Percentiles rank a stretch among this genome's conserved stretches.
Conservation (phyloP, 2,888 invertebrate genomes). For the Pardosa pseudoannulata region DNA sequence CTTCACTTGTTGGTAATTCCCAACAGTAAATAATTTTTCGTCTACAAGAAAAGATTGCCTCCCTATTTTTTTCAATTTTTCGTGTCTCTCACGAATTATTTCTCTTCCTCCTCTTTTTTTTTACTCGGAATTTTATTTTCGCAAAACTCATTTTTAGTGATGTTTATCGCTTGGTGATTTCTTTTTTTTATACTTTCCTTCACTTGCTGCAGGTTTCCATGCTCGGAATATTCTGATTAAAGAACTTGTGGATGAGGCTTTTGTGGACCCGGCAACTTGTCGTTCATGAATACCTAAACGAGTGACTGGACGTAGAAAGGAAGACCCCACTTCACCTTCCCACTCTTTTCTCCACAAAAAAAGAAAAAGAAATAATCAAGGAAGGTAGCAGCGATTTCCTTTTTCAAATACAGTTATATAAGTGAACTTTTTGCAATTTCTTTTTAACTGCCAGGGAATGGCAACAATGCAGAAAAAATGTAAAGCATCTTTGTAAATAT, state of each 20-base stretch:
- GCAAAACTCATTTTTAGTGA: constrained; percentile 62
- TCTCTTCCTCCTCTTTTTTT: not conserved
- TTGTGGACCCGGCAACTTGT: not conserved
- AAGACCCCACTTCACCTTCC: no score
- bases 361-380: no score
- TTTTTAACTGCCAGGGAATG: no score
- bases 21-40: constrained; percentile 64
- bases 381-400: no score
- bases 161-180: constrained; percentile 41
- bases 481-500: no score
- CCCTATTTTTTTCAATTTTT: constrained; percentile 7
- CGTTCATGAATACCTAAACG: no score
- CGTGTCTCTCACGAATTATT: not conserved
- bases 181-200: no score
- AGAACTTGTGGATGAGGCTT: not conserved
- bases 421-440: no score
- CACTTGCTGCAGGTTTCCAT: constrained; percentile 18
- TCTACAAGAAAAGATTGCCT: constrained; percentile 37
- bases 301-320: no score
- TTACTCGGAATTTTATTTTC: not conserved
- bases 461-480: no score
- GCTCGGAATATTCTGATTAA: constrained; percentile 14
- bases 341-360: no score
- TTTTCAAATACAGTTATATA: no score
- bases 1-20: constrained; percentile 28